Conservation (phyloP, 92 coral and sea anemone genomes). For the Paramuricea clavata region DNA sequence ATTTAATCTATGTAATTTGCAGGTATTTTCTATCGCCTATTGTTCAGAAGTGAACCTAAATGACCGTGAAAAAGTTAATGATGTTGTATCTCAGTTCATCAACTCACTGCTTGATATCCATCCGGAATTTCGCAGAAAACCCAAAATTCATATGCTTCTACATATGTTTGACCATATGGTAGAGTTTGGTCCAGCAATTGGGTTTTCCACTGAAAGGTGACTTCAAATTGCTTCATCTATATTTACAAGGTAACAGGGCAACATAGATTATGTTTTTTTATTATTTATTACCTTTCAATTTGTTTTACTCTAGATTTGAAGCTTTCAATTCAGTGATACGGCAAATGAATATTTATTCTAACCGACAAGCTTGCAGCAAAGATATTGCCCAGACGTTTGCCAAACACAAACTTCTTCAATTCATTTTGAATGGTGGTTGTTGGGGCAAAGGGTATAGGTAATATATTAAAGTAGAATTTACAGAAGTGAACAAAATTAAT, state of each 20-base stretch:
- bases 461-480: too few species aligned
- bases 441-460: background rate
- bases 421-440: background rate
- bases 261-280: too few species aligned
- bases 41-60: background rate
- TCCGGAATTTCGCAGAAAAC: background rate
- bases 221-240: too few species aligned
- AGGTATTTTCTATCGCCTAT: slow-evolving; percentile 8
- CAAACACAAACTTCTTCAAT: background rate
- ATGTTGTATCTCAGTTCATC: background rate
- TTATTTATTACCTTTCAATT: too few species aligned
- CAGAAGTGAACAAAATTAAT: too few species aligned
- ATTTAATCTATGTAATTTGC: background rate
- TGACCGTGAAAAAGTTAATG: background rate
- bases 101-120: background rate
- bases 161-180: background rate
- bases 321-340: background rate
- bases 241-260: too few species aligned
- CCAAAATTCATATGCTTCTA: background rate
- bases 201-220: slow-evolving; percentile 8
- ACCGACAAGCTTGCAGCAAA: background rate
- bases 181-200: slow-evolving; percentile 1
- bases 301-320: slow-evolving; percentile 7
- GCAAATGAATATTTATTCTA: background rate
- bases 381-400: background rate